Evolutionary conservation across 2,888 invertebrate species (phyloP).

Genomic region (Gortyna flavago): DNA sequence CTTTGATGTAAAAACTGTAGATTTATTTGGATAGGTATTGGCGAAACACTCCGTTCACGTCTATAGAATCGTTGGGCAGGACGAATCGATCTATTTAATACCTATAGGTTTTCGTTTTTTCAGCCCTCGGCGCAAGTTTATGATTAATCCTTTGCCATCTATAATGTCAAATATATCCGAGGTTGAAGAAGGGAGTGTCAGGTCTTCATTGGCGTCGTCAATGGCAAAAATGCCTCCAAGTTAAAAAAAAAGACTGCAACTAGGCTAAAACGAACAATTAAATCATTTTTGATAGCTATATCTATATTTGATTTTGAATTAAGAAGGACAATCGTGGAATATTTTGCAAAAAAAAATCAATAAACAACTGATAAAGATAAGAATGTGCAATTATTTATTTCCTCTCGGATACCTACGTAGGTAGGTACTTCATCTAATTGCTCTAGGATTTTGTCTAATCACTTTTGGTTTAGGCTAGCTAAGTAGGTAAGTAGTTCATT

Average conservation of each 20-base stretch:
- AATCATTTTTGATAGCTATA: not conserved
- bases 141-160: constrained; percentile 72
- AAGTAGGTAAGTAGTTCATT: no score
- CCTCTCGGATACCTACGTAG: not conserved
- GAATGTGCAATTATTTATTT: constrained; percentile 6
- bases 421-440: not conserved
- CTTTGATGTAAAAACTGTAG: not conserved
- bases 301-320: constrained; percentile 1
- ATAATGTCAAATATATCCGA: constrained; percentile 85
- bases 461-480: not conserved
- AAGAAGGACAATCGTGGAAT: constrained; percentile 18
- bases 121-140: constrained; percentile 71
- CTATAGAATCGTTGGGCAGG: not conserved
- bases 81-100: not conserved
- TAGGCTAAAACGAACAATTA: not conserved
- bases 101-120: constrained; percentile 45
- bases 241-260: constrained; percentile 12
- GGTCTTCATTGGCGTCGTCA: constrained; percentile 69
- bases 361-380: not conserved
- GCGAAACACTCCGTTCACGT: not conserved
- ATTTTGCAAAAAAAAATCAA: not conserved
- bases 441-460: not conserved
- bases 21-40: no score
- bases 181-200: constrained; percentile 79
- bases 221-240: constrained; percentile 61